Conservation (phyloP, 2,113 vertebrate genomes). For the Polypterus senegalus region DNA sequence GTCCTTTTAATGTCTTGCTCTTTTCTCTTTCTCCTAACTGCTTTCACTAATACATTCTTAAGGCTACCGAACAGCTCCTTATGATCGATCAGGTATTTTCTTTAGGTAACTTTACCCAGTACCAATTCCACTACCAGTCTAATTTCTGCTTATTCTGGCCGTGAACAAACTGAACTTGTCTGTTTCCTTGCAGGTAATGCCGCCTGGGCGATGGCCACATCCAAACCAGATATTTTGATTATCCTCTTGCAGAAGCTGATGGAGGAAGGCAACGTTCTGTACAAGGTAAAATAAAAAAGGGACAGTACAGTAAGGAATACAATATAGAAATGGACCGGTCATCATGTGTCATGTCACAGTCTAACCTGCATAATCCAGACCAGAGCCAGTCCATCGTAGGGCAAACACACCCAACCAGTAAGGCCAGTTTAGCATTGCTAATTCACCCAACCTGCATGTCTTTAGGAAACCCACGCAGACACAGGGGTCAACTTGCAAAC, state of each 20-base stretch:
- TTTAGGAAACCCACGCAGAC: too few species aligned
- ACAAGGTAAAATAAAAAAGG: constrained; percentile 60
- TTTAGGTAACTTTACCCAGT: constrained; percentile 63
- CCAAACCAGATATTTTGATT: constrained; percentile 93
- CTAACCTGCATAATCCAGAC: too few species aligned
- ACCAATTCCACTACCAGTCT: constrained; percentile 36
- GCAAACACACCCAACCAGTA: too few species aligned
- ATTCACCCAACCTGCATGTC: too few species aligned
- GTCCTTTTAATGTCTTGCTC: constrained; percentile 28
- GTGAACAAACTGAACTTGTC: neutral
- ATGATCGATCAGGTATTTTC: constrained; percentile 71
- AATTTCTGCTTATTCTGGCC: constrained; percentile 7
- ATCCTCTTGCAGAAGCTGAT: constrained; percentile 96
- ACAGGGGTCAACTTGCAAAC: too few species aligned
- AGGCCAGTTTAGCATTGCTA: too few species aligned
- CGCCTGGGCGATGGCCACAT: constrained; percentile 97
- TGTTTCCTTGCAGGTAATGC: constrained; percentile 71
- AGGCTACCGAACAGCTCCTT: constrained; percentile 68
- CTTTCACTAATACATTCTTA: constrained; percentile 46
- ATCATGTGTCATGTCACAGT: too few species aligned
- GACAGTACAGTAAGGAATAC: too few species aligned
- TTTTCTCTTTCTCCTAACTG: constrained; percentile 39
- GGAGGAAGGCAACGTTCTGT: constrained; percentile 91
- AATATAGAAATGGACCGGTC: too few species aligned
- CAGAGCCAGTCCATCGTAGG: too few species aligned